Conservation (phyloP, 1,140 invertebrate species). For the Drosophila bipectinata region DNA sequence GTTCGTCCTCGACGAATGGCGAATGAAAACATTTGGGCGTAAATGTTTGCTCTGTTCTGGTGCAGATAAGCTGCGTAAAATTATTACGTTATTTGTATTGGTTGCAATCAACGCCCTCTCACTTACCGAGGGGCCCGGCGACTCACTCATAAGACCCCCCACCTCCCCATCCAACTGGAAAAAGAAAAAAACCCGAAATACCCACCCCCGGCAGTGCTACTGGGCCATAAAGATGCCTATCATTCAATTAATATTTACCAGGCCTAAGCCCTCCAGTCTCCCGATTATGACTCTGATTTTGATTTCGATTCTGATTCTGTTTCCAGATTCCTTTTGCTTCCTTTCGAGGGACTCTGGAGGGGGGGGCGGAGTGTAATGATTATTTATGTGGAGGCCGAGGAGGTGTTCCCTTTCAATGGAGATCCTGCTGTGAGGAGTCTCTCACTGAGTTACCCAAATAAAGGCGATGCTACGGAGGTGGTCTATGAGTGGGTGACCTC, state of each 20-base stretch:
- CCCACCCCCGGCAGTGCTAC: slow-evolving; percentile 31
- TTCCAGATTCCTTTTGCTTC: neutral
- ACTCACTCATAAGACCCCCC: neutral
- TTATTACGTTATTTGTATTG: slow-evolving; percentile 84
- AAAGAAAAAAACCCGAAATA: neutral
- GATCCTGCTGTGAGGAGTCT: slow-evolving; percentile 16
- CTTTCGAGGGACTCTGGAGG: neutral
- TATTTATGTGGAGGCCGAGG: slow-evolving; percentile 45
- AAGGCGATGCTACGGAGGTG: slow-evolving; percentile 5
- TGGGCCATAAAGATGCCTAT: slow-evolving; percentile 78
- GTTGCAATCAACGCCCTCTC: slow-evolving; percentile 75
- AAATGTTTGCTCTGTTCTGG: slow-evolving; percentile 83
- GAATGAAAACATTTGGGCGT: slow-evolving; percentile 83
- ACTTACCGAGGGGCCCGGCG: slow-evolving; percentile 15
- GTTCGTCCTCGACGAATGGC: slow-evolving; percentile 14
- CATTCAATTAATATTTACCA: slow-evolving; percentile 80
- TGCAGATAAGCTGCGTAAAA: slow-evolving; percentile 83
- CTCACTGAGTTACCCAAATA: neutral
- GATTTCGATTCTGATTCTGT: slow-evolving; percentile 28
- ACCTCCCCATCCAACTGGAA: neutral
- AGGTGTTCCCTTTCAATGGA: slow-evolving; percentile 28
- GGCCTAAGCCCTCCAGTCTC: slow-evolving; percentile 24
- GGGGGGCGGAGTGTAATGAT: slow-evolving; percentile 38
- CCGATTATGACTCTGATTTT: slow-evolving; percentile 38
- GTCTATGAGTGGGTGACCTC: slow-evolving; percentile 4